Base-by-base conservation (phyloP, 2,113 vertebrate genomes). In the Eretmochelys imbricata region DNA sequence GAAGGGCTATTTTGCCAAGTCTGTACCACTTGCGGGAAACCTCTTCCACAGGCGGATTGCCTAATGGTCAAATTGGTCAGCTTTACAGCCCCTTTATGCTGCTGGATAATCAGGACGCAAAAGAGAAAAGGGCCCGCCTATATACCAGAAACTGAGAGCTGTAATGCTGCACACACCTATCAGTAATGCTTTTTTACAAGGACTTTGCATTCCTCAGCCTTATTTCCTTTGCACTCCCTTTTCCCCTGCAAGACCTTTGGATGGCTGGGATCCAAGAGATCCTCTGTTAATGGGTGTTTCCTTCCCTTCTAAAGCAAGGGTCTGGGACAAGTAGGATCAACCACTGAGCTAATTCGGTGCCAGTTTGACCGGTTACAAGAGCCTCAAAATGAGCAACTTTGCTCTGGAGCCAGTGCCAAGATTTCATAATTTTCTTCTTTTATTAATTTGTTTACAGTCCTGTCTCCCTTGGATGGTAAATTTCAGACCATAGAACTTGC, bases 361-460 rank as follows among this genome's bases (percentile, higher is more conserved):
- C 8, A 16, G 85, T 93, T 95, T 93, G 79, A 85, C n/a, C 81
- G 83, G 89, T 85, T 89, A 94, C n/a, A 31, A 95, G 85, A 92
- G 24, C 91, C 84, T 42, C 91, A 94, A 96, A 92, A 95, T 80
- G 95, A 96, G 91, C 87, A 89, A 46, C 95, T 90, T 95, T 93
- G 6, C 76, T 95, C 6, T 80, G 84, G 89, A 8, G 0, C 87
- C 88, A 85, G 76, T 72, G 81, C 20, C 54, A 82, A 25, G 85
- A 93, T 97, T 97, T 95, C 92, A 95, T 94, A 94, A 93, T 93
- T 97, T 97, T 97, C 89, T 94, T 80, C 35, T 91, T 95, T 96
- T 97, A 89, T 96, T 96, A 93, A 93, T 97, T 97, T 97, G 95
- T 97, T 97, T 97, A 94, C 94, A 75, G 89, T 95, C 97, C 89